Evolutionary conservation across 1,140 invertebrate genomes (phyloP).

Genomic region (Nilaparvata lugens): DNA sequence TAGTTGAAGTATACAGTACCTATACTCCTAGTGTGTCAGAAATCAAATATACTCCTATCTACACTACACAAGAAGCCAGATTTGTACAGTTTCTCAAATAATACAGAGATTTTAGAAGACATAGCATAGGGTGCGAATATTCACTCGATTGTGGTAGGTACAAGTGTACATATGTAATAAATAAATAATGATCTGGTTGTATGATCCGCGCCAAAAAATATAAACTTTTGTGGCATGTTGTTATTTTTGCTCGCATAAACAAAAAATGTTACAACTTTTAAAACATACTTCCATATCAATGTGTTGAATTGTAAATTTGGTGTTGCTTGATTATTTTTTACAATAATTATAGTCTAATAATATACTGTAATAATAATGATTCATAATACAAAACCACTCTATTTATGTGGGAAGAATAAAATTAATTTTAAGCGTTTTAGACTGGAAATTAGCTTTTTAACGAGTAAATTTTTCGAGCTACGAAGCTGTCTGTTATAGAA

Average conservation of each 20-base stretch:
- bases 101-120: too few relatives aligned
- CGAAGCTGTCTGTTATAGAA: too few relatives aligned
- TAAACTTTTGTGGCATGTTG: neutral
- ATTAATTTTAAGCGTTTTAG: constrained; percentile 1
- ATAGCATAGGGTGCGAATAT: neutral
- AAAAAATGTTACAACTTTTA: neutral
- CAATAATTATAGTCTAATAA: constrained; percentile 4
- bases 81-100: neutral
- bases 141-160: neutral
- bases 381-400: neutral
- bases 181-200: neutral
- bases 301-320: constrained; percentile 13
- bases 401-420: too few relatives aligned
- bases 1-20: too few relatives aligned
- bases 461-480: too few relatives aligned
- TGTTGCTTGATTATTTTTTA: constrained; percentile 15
- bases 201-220: neutral
- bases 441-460: neutral
- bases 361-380: neutral
- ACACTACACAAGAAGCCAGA: too few relatives aligned
- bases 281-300: constrained; percentile 18
- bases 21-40: too few relatives aligned
- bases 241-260: neutral
- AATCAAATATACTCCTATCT: too few relatives aligned
- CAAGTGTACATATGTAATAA: neutral